Conservation (phyloP, 2,888 invertebrate genomes). For the Hoplodrina blanda region DNA sequence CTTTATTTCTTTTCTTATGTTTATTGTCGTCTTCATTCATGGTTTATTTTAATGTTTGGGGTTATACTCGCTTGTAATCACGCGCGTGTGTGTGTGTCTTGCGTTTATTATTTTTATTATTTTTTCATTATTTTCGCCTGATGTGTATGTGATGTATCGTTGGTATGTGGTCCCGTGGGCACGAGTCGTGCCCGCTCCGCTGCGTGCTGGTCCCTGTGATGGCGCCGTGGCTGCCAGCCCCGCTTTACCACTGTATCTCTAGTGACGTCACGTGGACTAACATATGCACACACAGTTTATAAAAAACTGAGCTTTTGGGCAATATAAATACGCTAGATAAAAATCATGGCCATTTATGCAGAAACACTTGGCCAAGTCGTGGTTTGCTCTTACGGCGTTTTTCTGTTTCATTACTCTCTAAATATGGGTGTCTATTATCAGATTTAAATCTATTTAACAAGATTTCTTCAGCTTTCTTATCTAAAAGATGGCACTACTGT, state of each 20-base stretch:
- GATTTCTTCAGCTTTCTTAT: no score
- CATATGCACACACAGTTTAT: slow-evolving; percentile 25
- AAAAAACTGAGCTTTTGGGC: background rate
- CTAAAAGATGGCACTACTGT: no score
- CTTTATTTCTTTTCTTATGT: background rate
- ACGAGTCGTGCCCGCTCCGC: slow-evolving; percentile 46
- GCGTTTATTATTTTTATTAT: background rate
- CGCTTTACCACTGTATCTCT: slow-evolving; percentile 60
- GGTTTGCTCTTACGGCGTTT: no score
- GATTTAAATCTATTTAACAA: no score
- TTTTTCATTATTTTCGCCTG: slow-evolving; percentile 6
- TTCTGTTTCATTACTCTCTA: no score
- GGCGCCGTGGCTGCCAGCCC: slow-evolving; percentile 58
- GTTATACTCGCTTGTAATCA: background rate
- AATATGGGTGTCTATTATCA: no score
- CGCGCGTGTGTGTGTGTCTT: slow-evolving; percentile 10
- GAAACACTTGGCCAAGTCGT: no score
- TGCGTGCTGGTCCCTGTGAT: slow-evolving; percentile 57
- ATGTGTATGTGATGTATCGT: slow-evolving; percentile 43
- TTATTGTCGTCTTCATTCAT: slow-evolving; percentile 14
- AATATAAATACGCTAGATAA: no score
- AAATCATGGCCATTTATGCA: no score
- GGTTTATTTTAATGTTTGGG: slow-evolving; percentile 4
- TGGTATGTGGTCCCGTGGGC: slow-evolving; percentile 41
- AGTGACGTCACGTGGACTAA: slow-evolving; percentile 48